Evolutionary conservation across 2,113 vertebrate genomes (phyloP).

Genomic region (Mobula birostris): DNA sequence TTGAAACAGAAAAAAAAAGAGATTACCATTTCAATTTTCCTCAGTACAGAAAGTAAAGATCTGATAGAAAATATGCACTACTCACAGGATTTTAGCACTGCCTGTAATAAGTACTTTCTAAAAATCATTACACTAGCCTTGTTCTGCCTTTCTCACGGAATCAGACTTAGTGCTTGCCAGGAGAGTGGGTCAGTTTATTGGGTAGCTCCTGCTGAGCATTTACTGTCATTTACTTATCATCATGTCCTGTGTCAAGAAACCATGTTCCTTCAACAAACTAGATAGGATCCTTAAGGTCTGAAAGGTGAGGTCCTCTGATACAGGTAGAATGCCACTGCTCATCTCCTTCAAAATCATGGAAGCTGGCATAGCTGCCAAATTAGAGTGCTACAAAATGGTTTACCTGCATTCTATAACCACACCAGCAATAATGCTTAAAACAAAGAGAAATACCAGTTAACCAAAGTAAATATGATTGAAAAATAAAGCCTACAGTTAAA

Average conservation of each 20-base stretch:
- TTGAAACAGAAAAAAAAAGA: not conserved
- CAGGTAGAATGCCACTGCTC: not conserved
- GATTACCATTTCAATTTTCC: not conserved
- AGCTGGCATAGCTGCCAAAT: not conserved
- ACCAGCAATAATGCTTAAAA: too few relatives aligned
- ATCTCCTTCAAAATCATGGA: too few relatives aligned
- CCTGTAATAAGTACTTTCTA: not conserved
- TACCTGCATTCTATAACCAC: not conserved
- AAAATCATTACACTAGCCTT: not conserved
- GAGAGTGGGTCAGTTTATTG: not conserved
- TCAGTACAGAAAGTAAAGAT: not conserved
- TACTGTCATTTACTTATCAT: too few relatives aligned
- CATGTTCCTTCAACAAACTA: not conserved
- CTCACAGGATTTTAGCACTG: not conserved
- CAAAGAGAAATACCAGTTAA: not conserved
- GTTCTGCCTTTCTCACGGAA: not conserved
- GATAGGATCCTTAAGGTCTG: not conserved
- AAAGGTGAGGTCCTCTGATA: not conserved
- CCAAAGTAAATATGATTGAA: not conserved
- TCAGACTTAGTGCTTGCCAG: not conserved
- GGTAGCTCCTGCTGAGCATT: too few relatives aligned
- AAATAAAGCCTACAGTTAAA: not conserved
- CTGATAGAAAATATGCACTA: not conserved
- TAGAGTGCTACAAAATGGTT: not conserved
- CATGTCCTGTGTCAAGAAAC: not conserved